Conservation (phyloP, 2,888 invertebrate species). For the Aspidiotus rigidus region DNA sequence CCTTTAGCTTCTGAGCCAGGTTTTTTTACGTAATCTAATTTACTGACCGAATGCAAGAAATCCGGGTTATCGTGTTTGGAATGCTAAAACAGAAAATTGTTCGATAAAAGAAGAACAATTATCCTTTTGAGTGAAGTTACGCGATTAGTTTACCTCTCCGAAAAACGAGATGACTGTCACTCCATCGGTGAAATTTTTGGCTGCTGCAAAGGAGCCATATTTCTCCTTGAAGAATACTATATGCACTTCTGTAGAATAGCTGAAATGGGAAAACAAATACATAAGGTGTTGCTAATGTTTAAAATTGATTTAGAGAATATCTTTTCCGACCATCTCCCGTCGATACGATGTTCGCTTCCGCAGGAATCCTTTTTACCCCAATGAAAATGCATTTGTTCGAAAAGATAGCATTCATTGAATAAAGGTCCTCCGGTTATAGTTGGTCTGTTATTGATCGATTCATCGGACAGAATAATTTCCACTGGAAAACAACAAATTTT, state of each 20-base stretch:
- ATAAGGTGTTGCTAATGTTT: no score
- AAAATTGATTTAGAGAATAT: no score
- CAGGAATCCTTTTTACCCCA: slow-evolving; percentile 53
- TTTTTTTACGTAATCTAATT: slow-evolving; percentile 14
- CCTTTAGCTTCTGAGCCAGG: slow-evolving; percentile 18
- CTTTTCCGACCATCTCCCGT: slow-evolving; percentile 43
- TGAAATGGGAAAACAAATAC: slow-evolving; percentile 39
- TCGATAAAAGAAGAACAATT: not conserved
- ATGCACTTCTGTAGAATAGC: slow-evolving; percentile 68
- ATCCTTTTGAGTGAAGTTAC: not conserved
- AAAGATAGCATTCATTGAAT: slow-evolving; percentile 48
- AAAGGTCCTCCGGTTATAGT: slow-evolving; percentile 35
- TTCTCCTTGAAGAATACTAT: slow-evolving; percentile 68
- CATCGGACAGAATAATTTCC: slow-evolving; percentile 6
- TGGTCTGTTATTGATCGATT: slow-evolving; percentile 11
- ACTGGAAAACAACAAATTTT: not conserved
- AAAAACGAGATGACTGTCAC: slow-evolving; percentile 62
- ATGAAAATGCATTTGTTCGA: slow-evolving; percentile 61
- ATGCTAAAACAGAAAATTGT: not conserved
- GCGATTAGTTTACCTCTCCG: slow-evolving; percentile 31
- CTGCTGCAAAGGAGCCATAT: slow-evolving; percentile 55
- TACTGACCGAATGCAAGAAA: slow-evolving; percentile 20
- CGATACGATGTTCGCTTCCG: slow-evolving; percentile 58
- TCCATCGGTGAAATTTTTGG: slow-evolving; percentile 59
- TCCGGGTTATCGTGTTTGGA: slow-evolving; percentile 26